These are phyloP conservation scores for Malurus cyaneus DNA, from an alignment of 2,113 vertebrate species.

Conservation along the genomic window DNA sequence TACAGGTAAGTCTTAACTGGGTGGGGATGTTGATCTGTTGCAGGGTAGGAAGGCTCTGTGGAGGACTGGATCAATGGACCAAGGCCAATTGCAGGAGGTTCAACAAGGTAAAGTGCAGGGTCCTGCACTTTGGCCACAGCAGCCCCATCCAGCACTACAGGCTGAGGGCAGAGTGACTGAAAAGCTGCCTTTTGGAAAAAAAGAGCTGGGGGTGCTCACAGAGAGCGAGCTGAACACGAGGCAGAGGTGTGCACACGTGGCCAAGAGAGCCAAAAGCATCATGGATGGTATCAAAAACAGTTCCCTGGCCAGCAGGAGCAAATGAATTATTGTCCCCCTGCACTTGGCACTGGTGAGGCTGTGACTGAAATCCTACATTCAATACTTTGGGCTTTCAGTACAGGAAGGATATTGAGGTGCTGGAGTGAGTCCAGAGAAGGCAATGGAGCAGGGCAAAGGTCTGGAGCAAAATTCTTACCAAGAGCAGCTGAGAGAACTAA, in stretches of 20 bases:
- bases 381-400: background rate
- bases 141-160: background rate
- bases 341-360: rapidly evolving
- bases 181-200: background rate
- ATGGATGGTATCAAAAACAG: background rate
- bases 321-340: background rate
- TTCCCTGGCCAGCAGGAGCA: background rate
- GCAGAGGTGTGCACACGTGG: too few relatives aligned
- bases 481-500: background rate
- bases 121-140: background rate
- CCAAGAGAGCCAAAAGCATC: background rate
- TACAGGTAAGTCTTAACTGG: background rate
- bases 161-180: background rate
- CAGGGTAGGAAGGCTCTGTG: background rate
- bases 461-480: background rate
- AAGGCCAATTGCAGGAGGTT: background rate
- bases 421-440: rapidly evolving
- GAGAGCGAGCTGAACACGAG: background rate
- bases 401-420: background rate
- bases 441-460: rapidly evolving
- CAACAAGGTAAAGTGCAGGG: background rate
- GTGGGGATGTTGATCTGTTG: background rate
- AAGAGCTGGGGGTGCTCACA: background rate
- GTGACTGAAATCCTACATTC: rapidly evolving
- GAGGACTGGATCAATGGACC: background rate